Evolutionary conservation across 2,797 vertebrate species (phyloP).

Genomic region (Sebastes elongatus): DNA sequence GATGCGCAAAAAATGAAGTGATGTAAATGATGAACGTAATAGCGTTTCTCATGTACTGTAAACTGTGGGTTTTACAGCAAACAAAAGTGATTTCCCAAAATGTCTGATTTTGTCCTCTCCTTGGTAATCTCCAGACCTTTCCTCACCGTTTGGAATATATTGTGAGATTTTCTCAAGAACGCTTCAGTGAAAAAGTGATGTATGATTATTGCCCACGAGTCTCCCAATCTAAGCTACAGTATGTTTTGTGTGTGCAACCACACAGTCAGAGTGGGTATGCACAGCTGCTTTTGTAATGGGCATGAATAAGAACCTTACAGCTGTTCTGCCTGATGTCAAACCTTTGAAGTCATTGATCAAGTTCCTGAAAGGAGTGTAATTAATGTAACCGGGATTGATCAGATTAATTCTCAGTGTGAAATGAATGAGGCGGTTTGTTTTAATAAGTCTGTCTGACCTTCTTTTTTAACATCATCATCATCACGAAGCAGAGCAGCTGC

Average conservation of each 20-base stretch:
- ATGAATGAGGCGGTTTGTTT: not conserved
- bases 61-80: not conserved
- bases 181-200: not conserved
- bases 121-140: not conserved
- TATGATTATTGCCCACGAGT: not conserved
- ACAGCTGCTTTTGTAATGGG: not conserved
- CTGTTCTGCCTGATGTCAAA: not conserved
- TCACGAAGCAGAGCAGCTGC: not conserved
- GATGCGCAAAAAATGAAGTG: not conserved
- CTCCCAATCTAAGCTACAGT: not conserved
- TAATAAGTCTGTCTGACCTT: not conserved
- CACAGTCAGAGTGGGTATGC: not conserved
- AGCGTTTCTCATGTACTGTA: not conserved
- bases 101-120: not conserved
- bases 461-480: not conserved
- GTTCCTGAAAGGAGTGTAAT: not conserved
- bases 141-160: not conserved
- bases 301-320: not conserved
- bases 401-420: not conserved
- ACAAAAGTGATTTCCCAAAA: not conserved
- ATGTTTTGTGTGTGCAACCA: not conserved
- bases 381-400: not conserved
- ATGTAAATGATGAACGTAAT: not conserved
- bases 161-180: not conserved
- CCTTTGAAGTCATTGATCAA: not conserved